These are phyloP conservation scores for Protula sp. DNA, from an alignment of 2,888 invertebrate species.

Conservation along the genomic window DNA sequence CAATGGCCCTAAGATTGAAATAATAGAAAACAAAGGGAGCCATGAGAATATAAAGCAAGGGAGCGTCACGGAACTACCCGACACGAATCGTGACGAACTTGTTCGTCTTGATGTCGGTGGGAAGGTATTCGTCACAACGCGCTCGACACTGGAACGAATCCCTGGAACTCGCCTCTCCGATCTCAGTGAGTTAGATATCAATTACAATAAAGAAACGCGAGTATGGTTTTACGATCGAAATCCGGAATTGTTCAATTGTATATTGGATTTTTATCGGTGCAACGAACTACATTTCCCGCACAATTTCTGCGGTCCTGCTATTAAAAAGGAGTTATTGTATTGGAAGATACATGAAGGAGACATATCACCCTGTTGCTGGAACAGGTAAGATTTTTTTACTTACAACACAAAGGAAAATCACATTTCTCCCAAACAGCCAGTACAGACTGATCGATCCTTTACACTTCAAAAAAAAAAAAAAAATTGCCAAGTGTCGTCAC, in stretches of 20 bases:
- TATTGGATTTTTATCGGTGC: conserved; percentile 31
- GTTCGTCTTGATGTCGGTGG: conserved; percentile 24
- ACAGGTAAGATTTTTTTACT: too few relatives aligned
- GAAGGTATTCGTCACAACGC: conserved; percentile 16
- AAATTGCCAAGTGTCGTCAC: too few relatives aligned
- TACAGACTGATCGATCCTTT: too few relatives aligned
- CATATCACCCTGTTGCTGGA: conserved; percentile 34
- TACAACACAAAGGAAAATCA: too few relatives aligned
- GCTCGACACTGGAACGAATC: conserved; percentile 16
- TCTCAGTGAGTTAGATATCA: conserved; percentile 10
- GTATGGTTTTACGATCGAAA: conserved; percentile 35
- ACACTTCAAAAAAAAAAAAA: too few relatives aligned
- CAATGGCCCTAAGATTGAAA: not conserved
- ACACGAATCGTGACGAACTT: not conserved
- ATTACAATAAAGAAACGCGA: conserved; percentile 17
- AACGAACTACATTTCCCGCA: conserved; percentile 33
- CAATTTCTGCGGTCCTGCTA: conserved; percentile 31
- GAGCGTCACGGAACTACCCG: not conserved
- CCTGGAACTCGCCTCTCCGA: conserved; percentile 20
- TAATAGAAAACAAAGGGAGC: not conserved
- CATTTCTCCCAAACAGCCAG: too few relatives aligned
- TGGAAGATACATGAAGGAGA: conserved; percentile 31
- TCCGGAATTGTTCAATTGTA: conserved; percentile 27
- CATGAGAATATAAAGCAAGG: not conserved
- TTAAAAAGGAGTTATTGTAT: conserved; percentile 31